Evolutionary conservation across 1,140 invertebrate genomes (phyloP).

Genomic region (Lysiphlebus fabarum): DNA sequence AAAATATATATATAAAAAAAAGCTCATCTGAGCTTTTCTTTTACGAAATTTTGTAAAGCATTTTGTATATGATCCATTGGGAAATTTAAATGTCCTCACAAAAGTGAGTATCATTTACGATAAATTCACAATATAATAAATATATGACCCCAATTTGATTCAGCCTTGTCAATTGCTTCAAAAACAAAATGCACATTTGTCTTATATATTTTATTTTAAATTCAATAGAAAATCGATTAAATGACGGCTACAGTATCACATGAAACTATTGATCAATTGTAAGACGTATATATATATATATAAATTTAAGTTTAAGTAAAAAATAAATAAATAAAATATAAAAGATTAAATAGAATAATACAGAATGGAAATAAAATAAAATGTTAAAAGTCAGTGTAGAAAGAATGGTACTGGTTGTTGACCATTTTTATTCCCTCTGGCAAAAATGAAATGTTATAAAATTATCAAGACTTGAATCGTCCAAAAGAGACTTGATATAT

Average conservation of each 20-base stretch:
- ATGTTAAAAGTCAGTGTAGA: neutral
- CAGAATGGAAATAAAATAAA: neutral
- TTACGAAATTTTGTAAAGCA: constrained; percentile 13
- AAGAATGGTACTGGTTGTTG: neutral
- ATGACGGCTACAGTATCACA: no score
- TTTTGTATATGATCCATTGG: constrained; percentile 15
- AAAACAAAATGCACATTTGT: constrained; percentile 1
- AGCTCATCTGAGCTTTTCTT: constrained; percentile 11
- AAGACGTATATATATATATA: no score
- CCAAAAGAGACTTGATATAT: neutral
- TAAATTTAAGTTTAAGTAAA: no score
- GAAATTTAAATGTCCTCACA: constrained; percentile 24
- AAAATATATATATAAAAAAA: constrained; percentile 17
- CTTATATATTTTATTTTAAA: no score
- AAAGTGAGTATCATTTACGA: neutral
- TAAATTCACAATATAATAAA: neutral
- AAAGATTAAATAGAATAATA: neutral
- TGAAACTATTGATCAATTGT: no score
- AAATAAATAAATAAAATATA: no score
- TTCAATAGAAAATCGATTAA: no score
- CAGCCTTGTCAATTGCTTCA: neutral
- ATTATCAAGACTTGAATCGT: constrained; percentile 21
- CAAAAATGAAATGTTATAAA: constrained; percentile 19
- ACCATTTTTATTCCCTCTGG: neutral
- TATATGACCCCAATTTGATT: constrained; percentile 10